Evolutionary conservation across 2,797 vertebrate species (phyloP).

Genomic region (Schizopygopsis pylzovi): DNA sequence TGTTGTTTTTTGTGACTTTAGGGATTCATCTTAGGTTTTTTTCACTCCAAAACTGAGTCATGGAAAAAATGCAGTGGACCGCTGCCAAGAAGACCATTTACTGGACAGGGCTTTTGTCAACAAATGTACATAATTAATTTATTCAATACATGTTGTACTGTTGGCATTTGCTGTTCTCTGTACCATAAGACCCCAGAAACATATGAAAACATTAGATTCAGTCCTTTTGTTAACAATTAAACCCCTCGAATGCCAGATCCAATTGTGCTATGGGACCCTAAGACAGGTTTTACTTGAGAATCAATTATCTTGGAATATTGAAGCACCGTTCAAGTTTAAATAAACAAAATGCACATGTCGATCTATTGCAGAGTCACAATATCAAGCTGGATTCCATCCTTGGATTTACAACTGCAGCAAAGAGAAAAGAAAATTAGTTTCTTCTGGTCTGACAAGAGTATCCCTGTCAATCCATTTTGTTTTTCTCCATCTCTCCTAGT

Average conservation of each 20-base stretch:
- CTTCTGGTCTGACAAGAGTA: background rate
- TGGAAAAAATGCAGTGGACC: background rate
- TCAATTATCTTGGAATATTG: background rate
- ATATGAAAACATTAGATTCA: background rate
- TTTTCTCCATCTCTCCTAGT: constrained; percentile 72
- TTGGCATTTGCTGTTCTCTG: background rate
- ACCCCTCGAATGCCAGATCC: background rate
- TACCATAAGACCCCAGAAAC: background rate
- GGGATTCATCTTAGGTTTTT: background rate
- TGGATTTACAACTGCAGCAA: background rate
- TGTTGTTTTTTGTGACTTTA: background rate
- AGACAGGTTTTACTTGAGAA: background rate
- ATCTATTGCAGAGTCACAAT: background rate
- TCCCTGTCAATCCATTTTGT: constrained; percentile 54
- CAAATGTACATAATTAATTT: background rate
- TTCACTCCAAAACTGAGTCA: background rate
- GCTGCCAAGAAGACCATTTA: background rate
- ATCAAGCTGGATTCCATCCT: background rate
- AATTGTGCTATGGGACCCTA: background rate
- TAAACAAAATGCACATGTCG: background rate
- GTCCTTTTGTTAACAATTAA: background rate
- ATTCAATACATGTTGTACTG: background rate
- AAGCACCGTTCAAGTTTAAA: background rate
- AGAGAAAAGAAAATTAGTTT: background rate
- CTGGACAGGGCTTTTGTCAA: background rate